Conservation (phyloP, 2,888 invertebrate species). For the Caenorhabditis sp. region DNA sequence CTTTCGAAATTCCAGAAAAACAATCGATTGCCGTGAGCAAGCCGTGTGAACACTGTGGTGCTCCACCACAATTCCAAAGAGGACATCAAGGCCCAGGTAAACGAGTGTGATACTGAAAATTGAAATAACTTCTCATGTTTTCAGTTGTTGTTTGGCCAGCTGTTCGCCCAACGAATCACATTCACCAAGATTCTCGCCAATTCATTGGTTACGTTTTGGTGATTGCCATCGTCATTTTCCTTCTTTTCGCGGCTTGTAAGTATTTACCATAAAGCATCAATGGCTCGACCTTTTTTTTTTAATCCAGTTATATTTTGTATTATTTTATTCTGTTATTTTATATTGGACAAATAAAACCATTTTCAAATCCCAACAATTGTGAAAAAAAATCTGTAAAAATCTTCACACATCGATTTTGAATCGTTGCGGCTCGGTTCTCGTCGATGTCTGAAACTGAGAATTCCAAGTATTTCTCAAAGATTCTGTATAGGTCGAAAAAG, state of each 20-base stretch:
- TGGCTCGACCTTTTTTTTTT: background rate
- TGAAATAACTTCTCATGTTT: no score
- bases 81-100: background rate
- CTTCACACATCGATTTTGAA: no score
- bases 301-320: background rate
- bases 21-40: constrained; percentile 20
- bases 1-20: background rate
- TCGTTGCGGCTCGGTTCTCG: no score
- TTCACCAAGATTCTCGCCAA: constrained; percentile 46
- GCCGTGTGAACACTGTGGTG: constrained; percentile 38
- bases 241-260: constrained; percentile 52
- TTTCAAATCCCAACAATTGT: no score
- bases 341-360: background rate
- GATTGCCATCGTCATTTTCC: constrained; percentile 55
- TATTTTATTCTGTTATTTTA: background rate
- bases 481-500: no score
- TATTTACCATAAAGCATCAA: constrained; percentile 50
- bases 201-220: constrained; percentile 55
- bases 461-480: no score
- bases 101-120: no score
- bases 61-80: constrained; percentile 13
- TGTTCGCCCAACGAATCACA: constrained; percentile 49
- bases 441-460: no score
- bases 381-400: no score
- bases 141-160: constrained; percentile 53